Percentiles rank a stretch among this genome's conserved stretches.
phyloP scores from a whole-genome alignment of 2,797 vertebrate species.

The Lates japonicus region DNA sequence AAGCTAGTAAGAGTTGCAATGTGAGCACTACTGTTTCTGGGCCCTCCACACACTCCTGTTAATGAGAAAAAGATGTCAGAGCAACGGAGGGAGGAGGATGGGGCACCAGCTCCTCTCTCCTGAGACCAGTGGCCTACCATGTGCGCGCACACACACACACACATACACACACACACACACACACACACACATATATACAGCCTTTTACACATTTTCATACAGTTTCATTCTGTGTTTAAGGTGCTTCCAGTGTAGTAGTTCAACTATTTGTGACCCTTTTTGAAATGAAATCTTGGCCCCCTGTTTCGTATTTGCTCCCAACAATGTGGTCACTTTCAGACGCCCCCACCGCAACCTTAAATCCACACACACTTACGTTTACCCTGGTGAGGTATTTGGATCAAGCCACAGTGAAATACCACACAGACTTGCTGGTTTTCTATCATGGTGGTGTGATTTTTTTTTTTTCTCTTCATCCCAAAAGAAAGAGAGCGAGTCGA shows the following conservation, averaged over 20 bases:
- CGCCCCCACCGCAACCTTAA: background rate
- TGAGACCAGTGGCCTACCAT: constrained; percentile 17
- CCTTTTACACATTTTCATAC: constrained; percentile 11
- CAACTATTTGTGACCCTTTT: background rate
- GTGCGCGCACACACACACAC: constrained; percentile 31
- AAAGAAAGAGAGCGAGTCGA: background rate
- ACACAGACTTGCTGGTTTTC: constrained; percentile 73
- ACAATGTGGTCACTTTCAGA: background rate
- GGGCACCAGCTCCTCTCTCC: constrained; percentile 52
- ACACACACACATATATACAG: constrained; percentile 25
- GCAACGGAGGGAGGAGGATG: constrained; percentile 60
- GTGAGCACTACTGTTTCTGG: constrained; percentile 86
- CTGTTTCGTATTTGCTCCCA: constrained; percentile 8
- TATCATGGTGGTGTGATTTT: constrained; percentile 54
- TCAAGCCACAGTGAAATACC: constrained; percentile 77
- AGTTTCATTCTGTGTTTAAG: background rate
- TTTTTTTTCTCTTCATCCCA: constrained; percentile 20
- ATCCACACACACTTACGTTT: constrained; percentile 29
- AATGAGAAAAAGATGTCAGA: constrained; percentile 88
- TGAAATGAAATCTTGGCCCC: background rate
- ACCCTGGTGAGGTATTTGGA: constrained; percentile 61
- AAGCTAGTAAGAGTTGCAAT: constrained; percentile 70
- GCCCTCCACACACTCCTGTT: constrained; percentile 78
- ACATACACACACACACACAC: constrained; percentile 30
- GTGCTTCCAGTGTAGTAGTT: background rate